These are phyloP conservation scores for Archips xylosteana DNA, from an alignment of 2,888 invertebrate genomes.

Conservation along the genomic window DNA sequence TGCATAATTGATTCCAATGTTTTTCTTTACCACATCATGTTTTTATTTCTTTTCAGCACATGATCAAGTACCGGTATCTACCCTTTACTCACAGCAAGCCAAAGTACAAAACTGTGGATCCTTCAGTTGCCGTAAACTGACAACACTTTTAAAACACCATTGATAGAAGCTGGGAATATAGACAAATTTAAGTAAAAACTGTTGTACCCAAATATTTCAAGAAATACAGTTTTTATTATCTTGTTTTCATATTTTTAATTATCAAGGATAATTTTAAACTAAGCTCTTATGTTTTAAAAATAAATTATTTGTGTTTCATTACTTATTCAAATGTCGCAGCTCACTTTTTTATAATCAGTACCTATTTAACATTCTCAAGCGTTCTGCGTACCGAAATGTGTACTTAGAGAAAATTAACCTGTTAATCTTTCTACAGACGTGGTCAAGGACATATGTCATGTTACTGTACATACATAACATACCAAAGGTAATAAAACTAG, in stretches of 20 bases:
- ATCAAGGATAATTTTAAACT: slow-evolving; percentile 12
- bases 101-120: slow-evolving; percentile 90
- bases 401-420: too few relatives aligned
- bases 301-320: slow-evolving; percentile 4
- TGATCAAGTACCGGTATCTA: slow-evolving; percentile 99
- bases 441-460: too few relatives aligned
- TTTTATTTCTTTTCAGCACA: slow-evolving; percentile 91
- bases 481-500: too few relatives aligned
- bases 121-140: slow-evolving; percentile 77
- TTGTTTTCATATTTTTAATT: slow-evolving; percentile 71
- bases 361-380: too few relatives aligned
- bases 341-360: not conserved
- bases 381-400: too few relatives aligned
- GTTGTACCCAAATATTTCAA: slow-evolving; percentile 80
- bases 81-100: slow-evolving; percentile 99
- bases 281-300: not conserved
- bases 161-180: slow-evolving; percentile 57
- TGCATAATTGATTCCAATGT: not conserved
- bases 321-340: not conserved
- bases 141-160: slow-evolving; percentile 55
- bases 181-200: slow-evolving; percentile 76
- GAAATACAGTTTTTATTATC: slow-evolving; percentile 83
- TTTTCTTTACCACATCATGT: slow-evolving; percentile 3
- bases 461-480: too few relatives aligned
- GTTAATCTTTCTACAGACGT: too few relatives aligned